Evolutionary conservation across 2,113 vertebrate species (phyloP).

Genomic region (Sus scrofa): T2T-Sscrofa CM000814.6:91358001-91358500

Average conservation of each 20-base stretch:
- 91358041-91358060: not conserved
- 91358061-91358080: not conserved
- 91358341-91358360: not conserved
- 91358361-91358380: not conserved
- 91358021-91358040: not conserved
- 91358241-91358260: not conserved
- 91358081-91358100: not conserved
- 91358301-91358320: not conserved
- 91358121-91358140: not conserved
- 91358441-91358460: not conserved
- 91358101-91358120: not conserved
- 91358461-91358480: conserved; percentile 24
- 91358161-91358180: not conserved
- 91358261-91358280: conserved; percentile 1
- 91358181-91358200: not conserved
- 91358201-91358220: not conserved
- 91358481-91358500: not conserved
- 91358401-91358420: not conserved
- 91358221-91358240: not conserved
- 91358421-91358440: not conserved
- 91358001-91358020: not conserved
- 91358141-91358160: not conserved
- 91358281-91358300: not conserved
- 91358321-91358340: not conserved
- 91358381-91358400: not conserved